Evolutionary conservation across 2,113 vertebrate species (phyloP), one percentile per base, ranked within the genome.

Genomic region (Corydoras maculifer): DNA sequence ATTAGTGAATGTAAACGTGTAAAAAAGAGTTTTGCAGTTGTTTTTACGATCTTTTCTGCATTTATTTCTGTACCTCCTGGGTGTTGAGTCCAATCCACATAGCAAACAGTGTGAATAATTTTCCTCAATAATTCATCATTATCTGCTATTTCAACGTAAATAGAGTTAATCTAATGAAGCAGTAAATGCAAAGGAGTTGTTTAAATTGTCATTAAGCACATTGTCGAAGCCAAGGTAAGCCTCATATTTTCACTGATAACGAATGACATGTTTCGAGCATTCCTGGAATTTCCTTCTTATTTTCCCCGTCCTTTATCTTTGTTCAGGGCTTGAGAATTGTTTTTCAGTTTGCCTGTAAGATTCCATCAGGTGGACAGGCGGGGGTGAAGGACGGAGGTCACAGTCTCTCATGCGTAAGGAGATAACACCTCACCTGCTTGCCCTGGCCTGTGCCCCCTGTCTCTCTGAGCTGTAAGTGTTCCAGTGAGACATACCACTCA

Each of bases 361-460:
- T 72, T 43, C 58, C 51, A 69, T 62, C 76, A 78, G 68, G 65
- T 78, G 76, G 59, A 35, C 64, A 51, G 30, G n/a, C 25, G 49
- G 35, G 58, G 10, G 58, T 8, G 58, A 58, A 50, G 65, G 66
- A 51, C 31, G 15, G 60, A 77, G 70, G 68, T 69, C 62, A 50
- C 8, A 6, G 55, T 18, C 60, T 75, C 14, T 75, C 69, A 35
- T 65, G 64, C 54, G 14, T 49, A 49, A n/a, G 55, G 55, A 68
- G 73, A 65, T 78, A 78, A 75, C 55, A 25, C 49, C 58, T 78
- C 65, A 78, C 72, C 76, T 75, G 64, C 73, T 58, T 60, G 77
- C 69, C 69, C 77, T 68, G 64, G 69, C 73, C 75, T 72, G 77
- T 68, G 73, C 51, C 65, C 58, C 30, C 31, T 57, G 18, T 78